Percentiles rank a stretch among this genome's conserved stretches.
Conservation (phyloP, 2,888 invertebrate species). For the Rotaria socialis region DNA sequence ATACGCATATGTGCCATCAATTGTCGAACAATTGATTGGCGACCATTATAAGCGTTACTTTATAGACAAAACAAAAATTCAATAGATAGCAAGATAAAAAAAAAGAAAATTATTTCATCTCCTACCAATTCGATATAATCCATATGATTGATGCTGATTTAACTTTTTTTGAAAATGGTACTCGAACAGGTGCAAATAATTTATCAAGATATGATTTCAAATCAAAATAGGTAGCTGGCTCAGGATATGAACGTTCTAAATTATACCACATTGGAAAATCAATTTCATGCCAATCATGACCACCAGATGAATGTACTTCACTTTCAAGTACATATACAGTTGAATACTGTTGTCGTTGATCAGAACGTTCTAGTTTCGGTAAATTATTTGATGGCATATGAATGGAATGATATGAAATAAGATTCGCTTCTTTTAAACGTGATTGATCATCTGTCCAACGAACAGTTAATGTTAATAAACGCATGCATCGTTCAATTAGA, state of each 20-base stretch:
- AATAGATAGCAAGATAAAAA: not conserved
- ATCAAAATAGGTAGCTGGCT: constrained; percentile 47
- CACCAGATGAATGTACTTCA: constrained; percentile 46
- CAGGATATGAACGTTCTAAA: constrained; percentile 43
- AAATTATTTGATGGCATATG: constrained; percentile 16
- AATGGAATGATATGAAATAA: constrained; percentile 24
- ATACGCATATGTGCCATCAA: constrained; percentile 43
- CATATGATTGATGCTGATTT: constrained; percentile 38
- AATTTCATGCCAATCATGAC: constrained; percentile 43
- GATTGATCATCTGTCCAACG: constrained; percentile 31
- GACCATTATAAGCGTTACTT: constrained; percentile 41
- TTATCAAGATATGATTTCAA: constrained; percentile 37
- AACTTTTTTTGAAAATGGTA: constrained; percentile 39
- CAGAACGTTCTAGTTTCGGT: constrained; percentile 3
- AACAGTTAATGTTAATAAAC: not conserved
- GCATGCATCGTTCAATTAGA: not conserved
- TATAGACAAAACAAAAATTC: not conserved
- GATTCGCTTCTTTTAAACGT: constrained; percentile 3
- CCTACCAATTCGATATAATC: constrained; percentile 45
- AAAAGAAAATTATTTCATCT: not conserved
- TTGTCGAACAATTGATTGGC: constrained; percentile 38
- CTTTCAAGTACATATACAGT: constrained; percentile 45
- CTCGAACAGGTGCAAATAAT: constrained; percentile 31
- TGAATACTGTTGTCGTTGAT: constrained; percentile 37
- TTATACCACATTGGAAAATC: constrained; percentile 47